Evolutionary conservation across 53 echinoderm and acorn worm species (phyloP).

Genomic region (Stichopus horrens): DNA sequence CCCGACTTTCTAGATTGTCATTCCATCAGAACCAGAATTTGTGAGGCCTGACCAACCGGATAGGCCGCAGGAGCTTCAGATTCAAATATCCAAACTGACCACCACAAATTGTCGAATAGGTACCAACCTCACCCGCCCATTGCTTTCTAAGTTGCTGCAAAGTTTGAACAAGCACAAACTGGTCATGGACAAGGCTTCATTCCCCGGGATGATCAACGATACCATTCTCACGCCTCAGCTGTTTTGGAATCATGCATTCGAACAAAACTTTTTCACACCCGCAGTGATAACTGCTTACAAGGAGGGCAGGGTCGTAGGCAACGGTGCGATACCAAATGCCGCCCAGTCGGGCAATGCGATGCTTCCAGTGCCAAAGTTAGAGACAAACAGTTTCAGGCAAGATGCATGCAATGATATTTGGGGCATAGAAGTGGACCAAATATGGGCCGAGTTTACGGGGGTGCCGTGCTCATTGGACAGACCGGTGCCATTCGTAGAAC

Average conservation of each 20-base stretch:
- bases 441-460: conserved; percentile 90
- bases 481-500: conserved; percentile 86
- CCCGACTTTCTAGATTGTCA: conserved; percentile 47
- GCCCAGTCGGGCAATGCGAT: background rate
- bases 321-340: conserved; percentile 2
- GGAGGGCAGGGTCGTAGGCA: background rate
- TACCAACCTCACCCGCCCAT: conserved; percentile 74
- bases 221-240: conserved; percentile 56
- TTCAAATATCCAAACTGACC: conserved; percentile 88
- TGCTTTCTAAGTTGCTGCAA: conserved; percentile 79
- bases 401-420: conserved; percentile 79
- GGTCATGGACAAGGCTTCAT: conserved; percentile 43
- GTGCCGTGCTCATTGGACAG: conserved; percentile 72
- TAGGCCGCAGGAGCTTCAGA: conserved; percentile 79
- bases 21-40: conserved; percentile 63
- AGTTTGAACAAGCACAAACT: conserved; percentile 69
- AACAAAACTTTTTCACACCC: conserved; percentile 76
- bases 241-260: conserved; percentile 88
- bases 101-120: conserved; percentile 90
- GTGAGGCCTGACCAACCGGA: conserved; percentile 79
- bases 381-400: conserved; percentile 79
- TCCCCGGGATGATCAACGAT: conserved; percentile 13
- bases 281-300: conserved; percentile 16
- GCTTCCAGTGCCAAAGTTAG: conserved; percentile 38
- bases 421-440: conserved; percentile 85